Conservation (phyloP, 1,140 invertebrate species). For the Anastrepha obliqua region DNA sequence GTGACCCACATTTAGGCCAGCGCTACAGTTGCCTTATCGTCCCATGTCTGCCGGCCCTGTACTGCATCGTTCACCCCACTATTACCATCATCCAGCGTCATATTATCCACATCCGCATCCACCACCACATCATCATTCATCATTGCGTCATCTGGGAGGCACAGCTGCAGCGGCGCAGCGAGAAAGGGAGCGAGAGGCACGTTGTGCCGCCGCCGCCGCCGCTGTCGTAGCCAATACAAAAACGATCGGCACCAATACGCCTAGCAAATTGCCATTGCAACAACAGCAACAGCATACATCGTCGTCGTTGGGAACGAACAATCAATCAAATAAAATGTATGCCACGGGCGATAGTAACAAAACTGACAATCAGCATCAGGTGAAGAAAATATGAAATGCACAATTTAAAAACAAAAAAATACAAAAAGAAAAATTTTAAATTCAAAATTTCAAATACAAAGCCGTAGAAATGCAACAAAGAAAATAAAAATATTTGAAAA, state of each 20-base stretch:
- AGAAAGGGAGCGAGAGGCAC: conserved; percentile 14
- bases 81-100: conserved; percentile 52
- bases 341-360: conserved; percentile 55
- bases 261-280: conserved; percentile 56
- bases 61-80: conserved; percentile 67
- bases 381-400: conserved; percentile 60
- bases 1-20: conserved; percentile 62
- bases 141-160: conserved; percentile 69
- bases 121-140: conserved; percentile 65
- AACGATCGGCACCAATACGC: conserved; percentile 31
- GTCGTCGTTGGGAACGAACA: conserved; percentile 48
- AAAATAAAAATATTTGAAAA: background rate
- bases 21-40: conserved; percentile 71
- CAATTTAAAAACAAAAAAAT: conserved; percentile 9
- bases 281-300: conserved; percentile 59
- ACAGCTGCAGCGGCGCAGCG: conserved; percentile 22
- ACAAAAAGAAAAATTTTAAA: conserved; percentile 1
- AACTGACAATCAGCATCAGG: conserved; percentile 71
- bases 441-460: background rate
- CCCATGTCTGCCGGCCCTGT: conserved; percentile 73
- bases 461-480: background rate
- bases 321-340: conserved; percentile 66
- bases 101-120: conserved; percentile 41
- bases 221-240: conserved; percentile 29
- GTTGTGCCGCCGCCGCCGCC: conserved; percentile 55